Evolutionary conservation across 2,888 invertebrate species (phyloP).

Genomic region (Antheraea yamamai): DNA sequence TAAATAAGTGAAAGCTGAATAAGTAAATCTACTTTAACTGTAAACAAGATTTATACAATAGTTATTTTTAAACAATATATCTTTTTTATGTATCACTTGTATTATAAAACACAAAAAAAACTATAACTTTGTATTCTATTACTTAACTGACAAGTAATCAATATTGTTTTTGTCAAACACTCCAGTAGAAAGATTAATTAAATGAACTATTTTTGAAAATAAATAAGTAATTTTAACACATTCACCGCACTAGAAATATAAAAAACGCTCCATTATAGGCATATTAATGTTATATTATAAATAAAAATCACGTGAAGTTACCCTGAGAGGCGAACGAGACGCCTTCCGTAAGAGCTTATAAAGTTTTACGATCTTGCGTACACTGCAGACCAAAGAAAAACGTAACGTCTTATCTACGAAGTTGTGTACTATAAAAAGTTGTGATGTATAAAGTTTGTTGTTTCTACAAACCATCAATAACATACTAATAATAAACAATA

Average conservation of each 20-base stretch:
- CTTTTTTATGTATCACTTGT: background rate
- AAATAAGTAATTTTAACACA: background rate
- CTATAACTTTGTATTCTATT: background rate
- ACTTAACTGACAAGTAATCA: background rate
- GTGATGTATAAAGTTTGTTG: background rate
- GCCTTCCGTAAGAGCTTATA: background rate
- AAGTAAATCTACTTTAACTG: background rate
- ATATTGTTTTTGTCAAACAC: background rate
- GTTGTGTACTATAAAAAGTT: background rate
- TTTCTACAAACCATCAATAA: background rate
- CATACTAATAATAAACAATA: too few species aligned
- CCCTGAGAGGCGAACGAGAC: background rate
- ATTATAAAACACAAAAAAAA: background rate
- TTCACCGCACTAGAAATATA: background rate
- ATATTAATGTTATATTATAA: conserved; percentile 5
- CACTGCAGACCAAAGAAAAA: background rate
- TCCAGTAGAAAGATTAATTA: background rate
- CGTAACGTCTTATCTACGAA: background rate
- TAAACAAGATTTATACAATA: background rate
- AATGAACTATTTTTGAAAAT: background rate
- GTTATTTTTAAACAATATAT: background rate
- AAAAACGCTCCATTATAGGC: background rate
- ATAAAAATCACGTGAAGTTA: conserved; percentile 1
- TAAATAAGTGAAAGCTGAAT: background rate
- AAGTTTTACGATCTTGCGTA: conserved; percentile 5